A percentile compares a stretch with the other conserved stretches of the same genome.
Conservation (phyloP, 2,113 vertebrate species). For the Macquaria australasica region DNA sequence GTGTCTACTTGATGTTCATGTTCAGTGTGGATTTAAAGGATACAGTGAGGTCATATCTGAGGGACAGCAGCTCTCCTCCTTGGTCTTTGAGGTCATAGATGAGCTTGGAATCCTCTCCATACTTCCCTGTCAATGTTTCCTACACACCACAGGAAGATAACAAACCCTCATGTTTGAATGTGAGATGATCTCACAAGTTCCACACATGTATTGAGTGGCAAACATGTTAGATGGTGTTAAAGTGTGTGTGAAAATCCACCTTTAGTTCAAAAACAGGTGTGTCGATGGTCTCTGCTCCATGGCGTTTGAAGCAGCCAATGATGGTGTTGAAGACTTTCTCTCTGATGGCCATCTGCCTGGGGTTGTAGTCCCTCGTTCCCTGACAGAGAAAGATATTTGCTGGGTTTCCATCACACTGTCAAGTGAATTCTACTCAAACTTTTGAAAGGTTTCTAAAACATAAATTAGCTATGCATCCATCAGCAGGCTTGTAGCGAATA, state of each 20-base stretch:
- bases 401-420: background rate
- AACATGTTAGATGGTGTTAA: background rate
- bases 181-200: background rate
- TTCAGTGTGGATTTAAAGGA: slow-evolving; percentile 80
- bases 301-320: slow-evolving; percentile 92
- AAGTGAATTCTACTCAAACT: background rate
- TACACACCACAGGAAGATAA: slow-evolving; percentile 60
- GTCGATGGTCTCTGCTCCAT: slow-evolving; percentile 97
- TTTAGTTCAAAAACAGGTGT: slow-evolving; percentile 98
- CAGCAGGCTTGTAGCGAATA: background rate
- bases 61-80: slow-evolving; percentile 95
- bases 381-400: slow-evolving; percentile 55
- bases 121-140: slow-evolving; percentile 97
- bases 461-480: background rate
- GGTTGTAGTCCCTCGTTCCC: slow-evolving; percentile 96
- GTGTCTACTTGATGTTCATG: background rate
- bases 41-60: slow-evolving; percentile 98
- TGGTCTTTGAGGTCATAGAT: slow-evolving; percentile 99
- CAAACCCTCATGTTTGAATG: no score
- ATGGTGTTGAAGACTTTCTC: slow-evolving; percentile 93
- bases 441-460: background rate
- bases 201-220: background rate
- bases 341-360: slow-evolving; percentile 98
- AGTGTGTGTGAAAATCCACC: slow-evolving; percentile 74
- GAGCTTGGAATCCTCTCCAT: slow-evolving; percentile 98